Percentiles rank a stretch among this genome's conserved stretches.
phyloP scores from a whole-genome alignment of 2,797 vertebrate genomes.

The Micropoecilia bifurca region DNA sequence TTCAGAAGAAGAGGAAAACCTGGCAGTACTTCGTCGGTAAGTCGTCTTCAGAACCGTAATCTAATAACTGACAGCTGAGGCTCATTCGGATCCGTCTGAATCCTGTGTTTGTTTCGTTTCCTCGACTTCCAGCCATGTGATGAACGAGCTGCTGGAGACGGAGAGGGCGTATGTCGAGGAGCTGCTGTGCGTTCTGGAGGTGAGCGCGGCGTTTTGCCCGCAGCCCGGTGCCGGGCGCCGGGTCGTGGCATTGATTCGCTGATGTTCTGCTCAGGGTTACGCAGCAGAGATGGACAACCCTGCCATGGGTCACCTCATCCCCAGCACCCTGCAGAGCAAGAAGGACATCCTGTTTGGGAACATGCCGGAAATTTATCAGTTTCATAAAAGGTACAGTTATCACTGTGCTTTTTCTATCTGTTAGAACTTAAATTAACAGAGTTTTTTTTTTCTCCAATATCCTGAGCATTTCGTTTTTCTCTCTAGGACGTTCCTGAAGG shows the following conservation, averaged over 20 bases:
- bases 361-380: conserved; percentile 96
- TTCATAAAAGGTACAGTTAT: conserved; percentile 89
- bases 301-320: conserved; percentile 88
- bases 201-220: conserved; percentile 41
- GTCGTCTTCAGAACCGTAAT: conserved; percentile 19
- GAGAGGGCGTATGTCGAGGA: conserved; percentile 95
- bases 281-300: conserved; percentile 96
- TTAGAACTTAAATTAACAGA: background rate
- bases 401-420: background rate
- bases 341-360: conserved; percentile 96
- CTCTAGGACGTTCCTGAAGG: conserved; percentile 91
- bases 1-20: conserved; percentile 93
- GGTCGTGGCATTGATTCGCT: too few relatives aligned
- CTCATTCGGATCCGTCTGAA: background rate
- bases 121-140: conserved; percentile 87
- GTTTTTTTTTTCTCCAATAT: background rate
- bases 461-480: background rate
- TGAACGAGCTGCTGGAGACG: conserved; percentile 96
- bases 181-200: conserved; percentile 95
- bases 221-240: too few relatives aligned
- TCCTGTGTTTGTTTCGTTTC: background rate
- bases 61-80: background rate
- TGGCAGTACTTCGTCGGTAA: conserved; percentile 92
- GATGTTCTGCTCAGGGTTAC: conserved; percentile 85
- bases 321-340: conserved; percentile 88